Evolutionary conservation across 2,888 invertebrate genomes (phyloP), one percentile per base, ranked within the genome.

Genomic region (Nowickia ferox): DNA sequence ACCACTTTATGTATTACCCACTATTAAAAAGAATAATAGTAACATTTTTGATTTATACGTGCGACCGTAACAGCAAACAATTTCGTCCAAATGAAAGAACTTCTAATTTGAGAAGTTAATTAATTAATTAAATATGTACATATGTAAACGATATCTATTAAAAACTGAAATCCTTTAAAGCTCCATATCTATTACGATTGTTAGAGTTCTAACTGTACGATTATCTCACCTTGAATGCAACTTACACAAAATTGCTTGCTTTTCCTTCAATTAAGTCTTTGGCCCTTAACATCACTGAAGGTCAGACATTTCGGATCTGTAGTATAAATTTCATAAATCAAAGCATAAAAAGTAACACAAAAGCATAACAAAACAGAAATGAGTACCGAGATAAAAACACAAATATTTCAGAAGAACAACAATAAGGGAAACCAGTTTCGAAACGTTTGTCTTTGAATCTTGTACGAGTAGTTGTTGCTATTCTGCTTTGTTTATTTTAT

Each of bases 371-470:
- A 38, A 38, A 66, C 76, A 68, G 15, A 48, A 76, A 66, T 57
- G 55, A 19, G n/a, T 44, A 46, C 17, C 40, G 30, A 17, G 13
- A 13, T 51, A 19, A 53, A 42, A 42, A 42, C 51, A 17, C 3
- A 72, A 15, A 66, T 22, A 48, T 19, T 63, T 44, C 1, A 63
- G 42, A 51, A 75, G 17, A 53, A 40, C 5, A 63, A 63, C 79
- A 57, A 80, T 81, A 55, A 51, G 86, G 38, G 51, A 84, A 85
- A 81, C 80, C 65, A 82, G 38, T 81, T 84, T 68, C 44, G 40
- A 57, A 72, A n/a, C 9, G 19, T 46, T 68, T 51, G 13, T 44
- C 5, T 65, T n/a, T 30, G 11, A 22, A 22, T 55, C 8, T 57
- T 71, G 4, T 30, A 30, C 6, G 30, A 30, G 30, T 71, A 22